Percentiles rank a stretch among this genome's conserved stretches.
Conservation (phyloP, 2,888 invertebrate species). For the Nipponacmea schrenckii region DNA sequence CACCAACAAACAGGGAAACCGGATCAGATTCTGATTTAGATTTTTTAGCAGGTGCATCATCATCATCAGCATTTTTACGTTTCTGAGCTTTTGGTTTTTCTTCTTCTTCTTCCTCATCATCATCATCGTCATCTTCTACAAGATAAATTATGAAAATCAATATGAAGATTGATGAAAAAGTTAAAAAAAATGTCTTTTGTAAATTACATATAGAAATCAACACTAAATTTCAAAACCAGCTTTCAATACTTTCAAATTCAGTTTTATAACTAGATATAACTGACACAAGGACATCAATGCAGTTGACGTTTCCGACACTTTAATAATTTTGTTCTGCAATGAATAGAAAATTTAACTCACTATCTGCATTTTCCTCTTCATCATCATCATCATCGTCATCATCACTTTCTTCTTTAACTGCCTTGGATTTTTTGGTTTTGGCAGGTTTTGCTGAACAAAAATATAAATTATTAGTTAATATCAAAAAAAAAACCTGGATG, state of each 20-base stretch:
- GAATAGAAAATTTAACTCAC: too few species aligned
- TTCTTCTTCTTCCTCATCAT: background rate
- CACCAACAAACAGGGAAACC: background rate
- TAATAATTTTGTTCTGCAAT: too few species aligned
- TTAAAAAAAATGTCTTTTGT: too few species aligned
- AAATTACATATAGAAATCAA: too few species aligned
- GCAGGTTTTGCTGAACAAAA: background rate
- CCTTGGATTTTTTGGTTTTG: conserved; percentile 19
- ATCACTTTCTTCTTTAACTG: conserved; percentile 13
- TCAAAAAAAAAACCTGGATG: too few species aligned
- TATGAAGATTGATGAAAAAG: background rate
- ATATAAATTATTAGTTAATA: too few species aligned
- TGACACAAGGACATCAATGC: too few species aligned
- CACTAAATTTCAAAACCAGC: background rate
- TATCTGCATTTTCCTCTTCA: background rate
- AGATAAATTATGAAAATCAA: background rate
- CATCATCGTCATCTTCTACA: background rate
- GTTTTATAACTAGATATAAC: background rate
- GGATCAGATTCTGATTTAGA: background rate
- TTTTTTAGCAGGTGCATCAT: background rate
- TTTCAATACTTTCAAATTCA: background rate
- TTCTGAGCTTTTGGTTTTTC: background rate
- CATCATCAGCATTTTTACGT: background rate
- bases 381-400: conserved; percentile 2
- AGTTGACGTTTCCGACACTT: too few species aligned